phyloP scores from a whole-genome alignment of 1,140 invertebrate species.

The Mizuhopecten yessoensis region DNA sequence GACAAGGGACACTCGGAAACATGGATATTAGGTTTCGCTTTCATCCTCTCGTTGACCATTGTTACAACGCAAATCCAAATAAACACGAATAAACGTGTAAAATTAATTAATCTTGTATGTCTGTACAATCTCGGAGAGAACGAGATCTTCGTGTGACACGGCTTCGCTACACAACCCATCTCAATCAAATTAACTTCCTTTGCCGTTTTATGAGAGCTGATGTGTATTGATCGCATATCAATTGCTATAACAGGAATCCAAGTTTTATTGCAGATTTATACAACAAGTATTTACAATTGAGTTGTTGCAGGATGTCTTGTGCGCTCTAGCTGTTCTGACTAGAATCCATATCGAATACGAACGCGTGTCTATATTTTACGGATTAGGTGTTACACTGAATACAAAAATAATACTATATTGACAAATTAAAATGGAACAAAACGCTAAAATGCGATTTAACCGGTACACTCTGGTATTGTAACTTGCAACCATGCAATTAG shows the following conservation, averaged over 20 bases:
- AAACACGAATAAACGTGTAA: background rate
- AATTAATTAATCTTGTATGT: background rate
- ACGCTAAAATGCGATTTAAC: too few relatives aligned
- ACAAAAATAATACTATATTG: too few relatives aligned
- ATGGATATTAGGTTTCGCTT: background rate
- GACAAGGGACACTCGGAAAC: background rate
- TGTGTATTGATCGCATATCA: conserved; percentile 29
- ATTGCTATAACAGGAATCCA: background rate
- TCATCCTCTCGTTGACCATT: background rate
- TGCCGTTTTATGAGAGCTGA: conserved; percentile 31
- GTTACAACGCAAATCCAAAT: background rate
- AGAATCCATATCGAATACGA: background rate
- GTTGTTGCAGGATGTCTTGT: background rate
- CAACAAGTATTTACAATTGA: background rate
- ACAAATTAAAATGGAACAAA: too few relatives aligned
- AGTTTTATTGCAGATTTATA: conserved; percentile 21
- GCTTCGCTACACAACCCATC: background rate
- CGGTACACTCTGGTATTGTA: too few relatives aligned
- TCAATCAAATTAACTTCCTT: background rate
- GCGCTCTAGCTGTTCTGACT: background rate
- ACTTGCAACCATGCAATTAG: too few relatives aligned
- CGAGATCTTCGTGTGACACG: background rate
- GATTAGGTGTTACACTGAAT: background rate
- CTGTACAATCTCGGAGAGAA: background rate
- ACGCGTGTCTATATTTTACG: background rate